A percentile compares a stretch with the other conserved stretches of the same genome.
phyloP scores from a whole-genome alignment of 2,888 invertebrate species.

The Xestia rhomboidea region DNA sequence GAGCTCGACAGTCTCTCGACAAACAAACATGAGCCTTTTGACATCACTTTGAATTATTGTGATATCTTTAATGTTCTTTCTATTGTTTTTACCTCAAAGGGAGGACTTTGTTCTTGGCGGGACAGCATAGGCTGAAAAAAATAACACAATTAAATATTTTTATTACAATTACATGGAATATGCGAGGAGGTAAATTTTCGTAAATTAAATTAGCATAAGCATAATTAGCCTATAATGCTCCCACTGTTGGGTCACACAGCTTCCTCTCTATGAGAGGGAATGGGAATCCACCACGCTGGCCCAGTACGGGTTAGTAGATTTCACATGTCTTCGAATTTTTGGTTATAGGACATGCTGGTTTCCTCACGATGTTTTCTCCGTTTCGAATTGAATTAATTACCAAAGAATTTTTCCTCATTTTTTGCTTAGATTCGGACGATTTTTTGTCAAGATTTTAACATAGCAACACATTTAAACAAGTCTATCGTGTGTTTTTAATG shows the following conservation, averaged over 20 bases:
- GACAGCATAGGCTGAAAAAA: not conserved
- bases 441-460: conserved; percentile 14
- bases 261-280: too few species aligned
- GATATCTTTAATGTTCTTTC: not conserved
- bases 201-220: not conserved
- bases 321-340: too few species aligned
- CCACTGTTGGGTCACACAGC: too few species aligned
- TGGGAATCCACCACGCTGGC: too few species aligned
- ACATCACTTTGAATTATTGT: conserved; percentile 21
- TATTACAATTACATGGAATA: not conserved
- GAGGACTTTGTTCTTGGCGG: not conserved
- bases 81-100: conserved; percentile 7
- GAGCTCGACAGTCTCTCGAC: conserved; percentile 6
- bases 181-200: conserved; percentile 10
- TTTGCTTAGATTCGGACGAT: conserved; percentile 2
- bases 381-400: too few species aligned
- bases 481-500: conserved; percentile 53
- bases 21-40: conserved; percentile 17
- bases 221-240: too few species aligned
- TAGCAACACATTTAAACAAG: conserved; percentile 42
- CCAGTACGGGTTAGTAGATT: too few species aligned
- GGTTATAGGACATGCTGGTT: too few species aligned
- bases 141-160: not conserved
- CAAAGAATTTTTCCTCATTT: not conserved
- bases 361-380: too few species aligned